phyloP scores from a whole-genome alignment of 2,888 invertebrate genomes.

The Podabrus alpinus region DNA sequence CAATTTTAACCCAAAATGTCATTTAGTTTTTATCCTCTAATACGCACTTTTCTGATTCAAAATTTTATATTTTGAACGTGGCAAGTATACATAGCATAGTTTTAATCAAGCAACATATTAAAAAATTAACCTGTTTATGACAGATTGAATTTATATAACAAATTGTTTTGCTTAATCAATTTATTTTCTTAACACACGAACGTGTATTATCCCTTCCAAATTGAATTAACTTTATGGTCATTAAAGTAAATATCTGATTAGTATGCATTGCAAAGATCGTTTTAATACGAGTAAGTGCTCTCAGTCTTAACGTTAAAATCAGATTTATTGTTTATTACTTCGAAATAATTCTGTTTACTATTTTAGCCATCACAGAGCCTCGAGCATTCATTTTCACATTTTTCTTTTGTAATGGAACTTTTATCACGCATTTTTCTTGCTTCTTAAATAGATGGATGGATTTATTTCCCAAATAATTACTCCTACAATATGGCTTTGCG shows the following conservation, averaged over 20 bases:
- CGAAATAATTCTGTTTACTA: not conserved
- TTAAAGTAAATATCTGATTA: constrained; percentile 12
- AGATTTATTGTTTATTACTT: constrained; percentile 12
- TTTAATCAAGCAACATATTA: not conserved
- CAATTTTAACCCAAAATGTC: no score
- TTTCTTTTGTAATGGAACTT: not conserved
- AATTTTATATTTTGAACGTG: not conserved
- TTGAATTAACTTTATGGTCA: not conserved
- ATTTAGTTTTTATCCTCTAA: not conserved
- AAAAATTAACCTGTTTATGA: not conserved
- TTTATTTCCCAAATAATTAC: no score
- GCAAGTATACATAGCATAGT: not conserved
- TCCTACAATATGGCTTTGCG: no score
- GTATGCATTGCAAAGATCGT: constrained; percentile 18
- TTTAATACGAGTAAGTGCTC: constrained; percentile 18
- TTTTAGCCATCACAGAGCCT: constrained; percentile 9
- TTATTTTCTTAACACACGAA: not conserved
- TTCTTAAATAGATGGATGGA: not conserved
- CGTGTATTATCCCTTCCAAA: not conserved
- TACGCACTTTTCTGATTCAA: not conserved
- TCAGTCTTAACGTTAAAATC: constrained; percentile 6
- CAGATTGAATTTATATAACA: not conserved
- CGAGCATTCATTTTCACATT: not conserved
- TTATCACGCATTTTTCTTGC: not conserved
- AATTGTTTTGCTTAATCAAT: not conserved